Evolutionary conservation across 2,888 invertebrate species (phyloP), one percentile per base, ranked within the genome.

Genomic region (Cephus runcator): DNA sequence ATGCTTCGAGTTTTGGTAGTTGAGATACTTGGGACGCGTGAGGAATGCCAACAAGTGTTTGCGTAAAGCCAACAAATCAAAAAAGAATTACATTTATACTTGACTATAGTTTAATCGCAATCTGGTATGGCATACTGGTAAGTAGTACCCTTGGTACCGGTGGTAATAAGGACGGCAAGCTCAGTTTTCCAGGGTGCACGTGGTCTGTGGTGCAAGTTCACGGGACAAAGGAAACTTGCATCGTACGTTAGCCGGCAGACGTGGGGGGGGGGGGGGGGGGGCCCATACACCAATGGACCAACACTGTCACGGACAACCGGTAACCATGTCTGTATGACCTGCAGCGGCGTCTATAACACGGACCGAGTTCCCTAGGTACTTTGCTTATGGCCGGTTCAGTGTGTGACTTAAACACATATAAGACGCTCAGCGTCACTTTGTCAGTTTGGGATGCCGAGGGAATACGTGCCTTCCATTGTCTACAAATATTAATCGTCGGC

Each of bases 221-320:
- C 34, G 79, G 86, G 85, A 89, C 88, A 89, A 89, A 87, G 88
- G 87, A 89, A 89, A 88, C 88, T 89, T 89, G 83, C 85, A 80
- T 87, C 89, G 87, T 89, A 89, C 84, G 86, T 89, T 89, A 89
- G 82, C 82, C 83, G 82, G 85, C 86, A 85, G 89, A 87, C 87
- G 85, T 86, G 85, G 83, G 85, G 84, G 85, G 81, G 87, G 89
- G 87, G 86, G 85, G 86, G 85, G 83, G 85, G 84, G 85, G 81
- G 87, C 87, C 85, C 86, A 81, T 82, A 84, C 83, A 82, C 82
- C 69, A 40, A 40, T 40, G 15, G 4, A 15, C 15, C 15, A 68
- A 81, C 79, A 82, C 75, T 78, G 75, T 75, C 78, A 75, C 73
- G 73, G 79, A 36, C n/a, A 40, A 77, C 76, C 79, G 81, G 78